Percentiles rank a stretch among this genome's conserved stretches.
These are phyloP conservation scores for Melieria picta DNA, from an alignment of 2,888 invertebrate species.

Conservation along the genomic window DNA sequence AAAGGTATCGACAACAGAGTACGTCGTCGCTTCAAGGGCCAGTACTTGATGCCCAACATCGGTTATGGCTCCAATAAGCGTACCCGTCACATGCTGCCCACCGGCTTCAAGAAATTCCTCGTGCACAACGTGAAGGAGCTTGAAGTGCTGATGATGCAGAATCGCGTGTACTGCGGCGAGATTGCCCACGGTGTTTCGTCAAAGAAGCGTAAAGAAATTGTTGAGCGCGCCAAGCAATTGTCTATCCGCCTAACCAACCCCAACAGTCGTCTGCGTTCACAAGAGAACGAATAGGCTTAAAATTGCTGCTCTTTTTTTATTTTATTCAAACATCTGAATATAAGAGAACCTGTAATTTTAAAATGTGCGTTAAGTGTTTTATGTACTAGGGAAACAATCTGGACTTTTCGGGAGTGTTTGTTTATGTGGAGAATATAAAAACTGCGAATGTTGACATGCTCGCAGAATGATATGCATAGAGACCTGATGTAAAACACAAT, in stretches of 20 bases:
- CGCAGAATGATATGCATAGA: too few species aligned
- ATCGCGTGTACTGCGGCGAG: constrained; percentile 96
- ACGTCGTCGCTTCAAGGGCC: constrained; percentile 98
- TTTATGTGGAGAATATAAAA: too few species aligned
- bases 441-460: not conserved
- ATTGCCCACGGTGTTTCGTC: constrained; percentile 97
- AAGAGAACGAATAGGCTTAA: constrained; percentile 93
- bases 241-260: constrained; percentile 96
- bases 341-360: constrained; percentile 36
- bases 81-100: constrained; percentile 96
- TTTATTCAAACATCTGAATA: constrained; percentile 51
- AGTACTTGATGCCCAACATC: constrained; percentile 98
- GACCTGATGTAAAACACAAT: too few species aligned
- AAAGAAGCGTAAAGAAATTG: constrained; percentile 96
- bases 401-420: too few species aligned
- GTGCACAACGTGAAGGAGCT: constrained; percentile 93
- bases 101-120: constrained; percentile 96
- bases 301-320: constrained; percentile 52
- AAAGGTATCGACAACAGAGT: constrained; percentile 99
- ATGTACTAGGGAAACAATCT: too few species aligned
- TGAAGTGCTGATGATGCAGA: constrained; percentile 99
- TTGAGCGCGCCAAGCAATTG: constrained; percentile 95
- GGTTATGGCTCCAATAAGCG: constrained; percentile 97
- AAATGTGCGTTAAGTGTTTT: not conserved
- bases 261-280: constrained; percentile 94